Evolutionary conservation across 2,113 vertebrate genomes (phyloP).

Genomic region (Cisticola juncidis): DNA sequence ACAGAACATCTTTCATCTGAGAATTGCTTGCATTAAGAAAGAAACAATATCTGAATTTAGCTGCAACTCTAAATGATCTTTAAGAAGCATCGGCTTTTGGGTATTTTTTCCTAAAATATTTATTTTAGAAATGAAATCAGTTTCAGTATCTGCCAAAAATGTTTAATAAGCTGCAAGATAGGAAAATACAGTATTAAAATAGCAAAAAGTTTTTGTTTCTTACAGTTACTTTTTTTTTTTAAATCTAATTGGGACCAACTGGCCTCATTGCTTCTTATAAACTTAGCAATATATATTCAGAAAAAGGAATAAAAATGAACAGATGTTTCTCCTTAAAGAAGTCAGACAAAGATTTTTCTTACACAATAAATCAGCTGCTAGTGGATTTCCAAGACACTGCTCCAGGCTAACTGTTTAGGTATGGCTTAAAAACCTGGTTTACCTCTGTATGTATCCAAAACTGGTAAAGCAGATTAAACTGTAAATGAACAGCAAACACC

Average conservation of each 20-base stretch:
- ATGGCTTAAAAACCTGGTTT: slow-evolving; percentile 59
- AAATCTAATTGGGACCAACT: slow-evolving; percentile 82
- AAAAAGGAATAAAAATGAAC: slow-evolving; percentile 79
- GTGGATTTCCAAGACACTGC: slow-evolving; percentile 74
- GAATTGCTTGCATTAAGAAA: not conserved
- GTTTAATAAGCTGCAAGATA: slow-evolving; percentile 69
- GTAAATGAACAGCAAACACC: slow-evolving; percentile 87
- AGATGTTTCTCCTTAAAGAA: slow-evolving; percentile 82
- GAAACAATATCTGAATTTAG: not conserved
- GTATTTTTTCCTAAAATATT: slow-evolving; percentile 3
- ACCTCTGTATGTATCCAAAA: slow-evolving; percentile 99
- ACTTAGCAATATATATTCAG: slow-evolving; percentile 81
- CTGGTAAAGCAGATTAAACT: slow-evolving; percentile 93
- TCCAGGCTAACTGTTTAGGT: slow-evolving; percentile 68
- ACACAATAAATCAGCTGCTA: slow-evolving; percentile 84
- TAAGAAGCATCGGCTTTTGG: not conserved
- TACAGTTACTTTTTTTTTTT: slow-evolving; percentile 66
- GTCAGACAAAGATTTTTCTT: slow-evolving; percentile 82
- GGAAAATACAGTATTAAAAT: slow-evolving; percentile 65
- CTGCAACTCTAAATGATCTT: not conserved
- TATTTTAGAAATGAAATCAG: slow-evolving; percentile 52
- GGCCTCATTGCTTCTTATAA: slow-evolving; percentile 82
- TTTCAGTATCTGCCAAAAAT: slow-evolving; percentile 60
- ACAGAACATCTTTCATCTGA: not conserved
- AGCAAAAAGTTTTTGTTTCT: slow-evolving; percentile 68